Evolutionary conservation across 2,113 vertebrate genomes (phyloP).

Genomic region (Petrocephalus microphthalmus): DNA sequence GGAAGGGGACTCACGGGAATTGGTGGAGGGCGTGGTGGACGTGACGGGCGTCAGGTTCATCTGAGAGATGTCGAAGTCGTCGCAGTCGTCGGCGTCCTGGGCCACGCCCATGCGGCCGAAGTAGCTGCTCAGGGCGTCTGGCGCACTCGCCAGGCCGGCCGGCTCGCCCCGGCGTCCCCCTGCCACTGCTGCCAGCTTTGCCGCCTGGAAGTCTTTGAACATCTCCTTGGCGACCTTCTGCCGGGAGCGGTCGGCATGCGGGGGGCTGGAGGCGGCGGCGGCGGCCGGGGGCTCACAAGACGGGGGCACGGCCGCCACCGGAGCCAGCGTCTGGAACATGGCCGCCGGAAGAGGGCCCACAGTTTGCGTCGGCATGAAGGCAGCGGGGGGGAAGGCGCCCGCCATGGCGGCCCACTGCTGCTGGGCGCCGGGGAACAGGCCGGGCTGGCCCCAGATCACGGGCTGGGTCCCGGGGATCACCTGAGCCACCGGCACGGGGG

Average conservation of each 20-base stretch:
- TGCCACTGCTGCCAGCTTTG: conserved; percentile 69
- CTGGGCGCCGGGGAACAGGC: conserved; percentile 86
- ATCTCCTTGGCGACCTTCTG: conserved; percentile 71
- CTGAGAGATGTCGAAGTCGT: conserved; percentile 91
- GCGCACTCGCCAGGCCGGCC: conserved; percentile 79
- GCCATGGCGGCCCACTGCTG: conserved; percentile 91
- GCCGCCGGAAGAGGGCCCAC: conserved; percentile 88
- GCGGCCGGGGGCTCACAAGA: conserved; percentile 70
- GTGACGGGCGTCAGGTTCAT: conserved; percentile 92
- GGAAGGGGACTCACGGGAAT: conserved; percentile 82
- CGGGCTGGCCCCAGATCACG: conserved; percentile 89
- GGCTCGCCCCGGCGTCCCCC: conserved; percentile 72
- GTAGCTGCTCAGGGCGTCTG: conserved; percentile 82
- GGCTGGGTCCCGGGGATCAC: conserved; percentile 91
- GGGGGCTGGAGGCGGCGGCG: conserved; percentile 76
- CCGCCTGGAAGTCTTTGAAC: conserved; percentile 74
- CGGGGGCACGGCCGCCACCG: conserved; percentile 76
- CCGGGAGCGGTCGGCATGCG: conserved; percentile 68
- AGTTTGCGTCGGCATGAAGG: conserved; percentile 93
- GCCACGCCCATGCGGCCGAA: conserved; percentile 71
- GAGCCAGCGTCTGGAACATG: conserved; percentile 87
- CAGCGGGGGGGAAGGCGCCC: conserved; percentile 73
- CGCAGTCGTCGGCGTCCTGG: conserved; percentile 87
- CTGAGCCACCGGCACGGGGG: conserved; percentile 73
- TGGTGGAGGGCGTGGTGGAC: conserved; percentile 83